A percentile compares a stretch with the other conserved stretches of the same genome.
Conservation (phyloP, 2,113 vertebrate genomes). For the Mustelus asterias region DNA sequence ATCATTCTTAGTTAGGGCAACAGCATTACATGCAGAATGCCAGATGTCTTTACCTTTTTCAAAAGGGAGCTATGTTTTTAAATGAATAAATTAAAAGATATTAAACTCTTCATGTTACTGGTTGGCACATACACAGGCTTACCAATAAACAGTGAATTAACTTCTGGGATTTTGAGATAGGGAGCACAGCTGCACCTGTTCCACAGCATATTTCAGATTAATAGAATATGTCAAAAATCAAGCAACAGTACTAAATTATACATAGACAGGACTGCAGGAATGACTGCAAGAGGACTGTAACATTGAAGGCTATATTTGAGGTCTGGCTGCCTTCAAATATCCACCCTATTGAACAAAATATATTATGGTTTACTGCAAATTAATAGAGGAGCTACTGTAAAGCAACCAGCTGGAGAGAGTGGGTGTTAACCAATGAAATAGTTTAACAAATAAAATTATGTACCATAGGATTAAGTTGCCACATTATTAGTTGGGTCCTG, state of each 20-base stretch:
- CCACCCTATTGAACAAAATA: background rate
- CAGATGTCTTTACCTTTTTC: background rate
- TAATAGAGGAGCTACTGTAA: background rate
- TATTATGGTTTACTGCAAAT: background rate
- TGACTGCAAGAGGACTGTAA: background rate
- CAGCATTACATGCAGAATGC: background rate
- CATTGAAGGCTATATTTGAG: background rate
- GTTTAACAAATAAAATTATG: background rate
- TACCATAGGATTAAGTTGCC: background rate
- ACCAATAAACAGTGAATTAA: background rate
- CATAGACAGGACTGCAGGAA: background rate
- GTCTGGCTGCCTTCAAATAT: background rate
- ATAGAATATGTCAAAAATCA: constrained; percentile 17
- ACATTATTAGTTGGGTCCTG: background rate
- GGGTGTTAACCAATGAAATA: background rate
- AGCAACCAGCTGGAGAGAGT: background rate
- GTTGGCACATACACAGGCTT: background rate
- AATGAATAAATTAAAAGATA: background rate
- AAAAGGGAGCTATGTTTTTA: background rate
- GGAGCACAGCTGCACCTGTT: background rate
- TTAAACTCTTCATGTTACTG: background rate
- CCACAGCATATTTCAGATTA: background rate
- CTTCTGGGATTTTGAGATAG: background rate
- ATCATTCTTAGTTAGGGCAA: background rate
- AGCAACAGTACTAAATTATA: background rate